Conservation (phyloP, 2,888 invertebrate species). For the Hesperia comma region DNA sequence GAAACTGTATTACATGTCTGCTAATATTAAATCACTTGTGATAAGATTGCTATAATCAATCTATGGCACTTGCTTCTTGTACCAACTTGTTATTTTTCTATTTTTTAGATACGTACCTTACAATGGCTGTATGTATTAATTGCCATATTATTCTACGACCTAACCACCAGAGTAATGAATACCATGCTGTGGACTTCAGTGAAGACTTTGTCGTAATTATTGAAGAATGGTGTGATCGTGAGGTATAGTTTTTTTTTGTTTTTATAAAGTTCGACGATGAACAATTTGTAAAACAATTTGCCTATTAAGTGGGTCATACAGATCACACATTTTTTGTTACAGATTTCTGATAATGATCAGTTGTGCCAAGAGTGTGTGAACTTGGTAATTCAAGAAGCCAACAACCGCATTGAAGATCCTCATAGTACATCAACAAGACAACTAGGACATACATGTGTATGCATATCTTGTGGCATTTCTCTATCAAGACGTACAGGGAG, state of each 20-base stretch:
- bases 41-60: neutral
- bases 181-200: constrained; percentile 5
- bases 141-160: constrained; percentile 9
- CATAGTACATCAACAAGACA: neutral
- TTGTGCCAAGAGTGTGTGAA: constrained; percentile 6
- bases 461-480: too few species aligned
- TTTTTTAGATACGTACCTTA: neutral
- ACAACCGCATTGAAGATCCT: constrained; percentile 1
- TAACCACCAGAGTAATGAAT: neutral
- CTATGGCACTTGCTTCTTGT: neutral
- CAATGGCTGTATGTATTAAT: constrained; percentile 10
- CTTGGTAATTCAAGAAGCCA: constrained; percentile 1
- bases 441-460: too few species aligned
- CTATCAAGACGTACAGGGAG: too few species aligned
- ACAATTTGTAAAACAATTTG: neutral
- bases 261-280: neutral
- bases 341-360: constrained; percentile 7
- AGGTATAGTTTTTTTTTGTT: neutral
- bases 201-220: constrained; percentile 5
- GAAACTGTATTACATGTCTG: too few species aligned
- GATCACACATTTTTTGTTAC: neutral
- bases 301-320: constrained; percentile 1
- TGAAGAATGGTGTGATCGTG: neutral
- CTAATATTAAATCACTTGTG: neutral
- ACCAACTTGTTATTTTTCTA: neutral